phyloP scores from a whole-genome alignment of 2,888 invertebrate species.

The Xylota segnis region DNA sequence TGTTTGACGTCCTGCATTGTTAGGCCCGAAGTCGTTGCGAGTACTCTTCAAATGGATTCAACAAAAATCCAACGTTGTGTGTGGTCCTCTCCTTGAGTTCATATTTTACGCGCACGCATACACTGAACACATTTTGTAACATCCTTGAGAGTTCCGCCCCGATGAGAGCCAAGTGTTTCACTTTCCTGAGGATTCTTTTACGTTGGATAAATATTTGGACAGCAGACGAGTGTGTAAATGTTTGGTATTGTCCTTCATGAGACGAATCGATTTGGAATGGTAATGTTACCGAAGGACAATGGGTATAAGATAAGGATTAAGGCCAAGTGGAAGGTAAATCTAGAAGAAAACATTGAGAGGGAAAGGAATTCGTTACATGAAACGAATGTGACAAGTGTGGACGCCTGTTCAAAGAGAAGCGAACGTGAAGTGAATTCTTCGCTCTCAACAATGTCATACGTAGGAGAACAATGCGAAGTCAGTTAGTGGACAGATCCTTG shows the following conservation, averaged over 20 bases:
- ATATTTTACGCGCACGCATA: constrained; percentile 29
- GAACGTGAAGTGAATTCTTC: no score
- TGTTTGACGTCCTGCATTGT: constrained; percentile 51
- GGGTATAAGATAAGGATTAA: neutral
- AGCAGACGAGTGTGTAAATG: constrained; percentile 46
- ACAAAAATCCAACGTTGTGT: constrained; percentile 41
- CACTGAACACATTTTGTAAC: constrained; percentile 51
- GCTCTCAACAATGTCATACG: no score
- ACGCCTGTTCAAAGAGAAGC: no score
- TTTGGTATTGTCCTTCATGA: constrained; percentile 26
- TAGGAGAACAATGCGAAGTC: no score
- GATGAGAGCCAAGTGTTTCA: constrained; percentile 55
- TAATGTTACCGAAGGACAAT: neutral
- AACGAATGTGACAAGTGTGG: no score
- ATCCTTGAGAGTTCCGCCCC: constrained; percentile 65
- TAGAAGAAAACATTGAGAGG: neutral
- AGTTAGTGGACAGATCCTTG: no score
- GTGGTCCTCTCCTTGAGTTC: constrained; percentile 25
- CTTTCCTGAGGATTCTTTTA: constrained; percentile 29
- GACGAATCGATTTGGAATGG: constrained; percentile 23
- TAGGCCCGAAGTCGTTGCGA: neutral
- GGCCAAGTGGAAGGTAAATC: constrained; percentile 4
- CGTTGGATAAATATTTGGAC: constrained; percentile 67
- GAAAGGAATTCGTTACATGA: no score
- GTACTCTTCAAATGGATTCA: neutral